A percentile compares a stretch with the other conserved stretches of the same genome.
Evolutionary conservation across 2,888 invertebrate species (phyloP).

Genomic region (Yponomeuta evonymella): DNA sequence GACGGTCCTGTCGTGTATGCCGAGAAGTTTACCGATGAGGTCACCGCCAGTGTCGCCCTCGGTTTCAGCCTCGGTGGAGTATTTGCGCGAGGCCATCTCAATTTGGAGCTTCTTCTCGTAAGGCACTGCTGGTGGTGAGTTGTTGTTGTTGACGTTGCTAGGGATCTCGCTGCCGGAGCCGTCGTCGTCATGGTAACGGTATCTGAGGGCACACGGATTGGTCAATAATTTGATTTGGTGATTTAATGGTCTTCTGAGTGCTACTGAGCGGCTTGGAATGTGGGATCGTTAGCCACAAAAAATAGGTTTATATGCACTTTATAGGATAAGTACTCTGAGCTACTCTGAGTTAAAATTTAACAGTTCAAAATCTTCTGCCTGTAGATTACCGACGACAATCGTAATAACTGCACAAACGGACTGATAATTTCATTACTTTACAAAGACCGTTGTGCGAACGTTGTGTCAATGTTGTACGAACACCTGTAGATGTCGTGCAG

Average conservation of each 20-base stretch:
- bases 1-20: conserved; percentile 90
- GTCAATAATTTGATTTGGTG: background rate
- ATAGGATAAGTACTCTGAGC: too few relatives aligned
- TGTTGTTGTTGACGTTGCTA: conserved; percentile 72
- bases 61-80: conserved; percentile 67
- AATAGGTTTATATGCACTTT: too few relatives aligned
- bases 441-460: too few relatives aligned
- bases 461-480: too few relatives aligned
- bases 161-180: conserved; percentile 66
- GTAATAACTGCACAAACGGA: too few relatives aligned
- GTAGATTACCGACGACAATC: too few relatives aligned
- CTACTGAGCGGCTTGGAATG: background rate
- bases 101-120: conserved; percentile 73
- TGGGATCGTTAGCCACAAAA: too few relatives aligned
- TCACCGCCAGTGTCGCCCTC: conserved; percentile 79
- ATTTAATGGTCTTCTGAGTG: background rate
- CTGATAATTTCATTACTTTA: too few relatives aligned
- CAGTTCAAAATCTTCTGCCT: too few relatives aligned
- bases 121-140: conserved; percentile 72
- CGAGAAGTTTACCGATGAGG: conserved; percentile 91
- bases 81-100: conserved; percentile 66
- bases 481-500: too few relatives aligned
- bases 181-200: conserved; percentile 64
- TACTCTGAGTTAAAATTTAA: too few relatives aligned
- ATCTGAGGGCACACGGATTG: conserved; percentile 36